Conservation (phyloP, 2,797 vertebrate species). For the Cryptoblepharus egeriae region DNA sequence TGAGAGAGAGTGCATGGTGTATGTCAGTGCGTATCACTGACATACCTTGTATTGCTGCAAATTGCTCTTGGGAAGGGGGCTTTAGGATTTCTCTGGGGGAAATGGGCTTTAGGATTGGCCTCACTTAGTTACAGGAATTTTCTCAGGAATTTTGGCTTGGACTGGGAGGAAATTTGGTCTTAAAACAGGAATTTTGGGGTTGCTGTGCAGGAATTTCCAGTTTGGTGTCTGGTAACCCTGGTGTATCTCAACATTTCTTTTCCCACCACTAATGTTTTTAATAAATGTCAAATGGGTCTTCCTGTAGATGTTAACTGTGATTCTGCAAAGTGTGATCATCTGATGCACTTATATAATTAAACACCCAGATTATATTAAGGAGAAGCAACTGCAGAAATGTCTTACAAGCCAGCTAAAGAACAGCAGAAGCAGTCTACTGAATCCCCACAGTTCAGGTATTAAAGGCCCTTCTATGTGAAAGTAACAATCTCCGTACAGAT, state of each 20-base stretch:
- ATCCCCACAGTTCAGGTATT: background rate
- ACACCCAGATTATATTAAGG: conserved; percentile 18
- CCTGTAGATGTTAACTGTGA: conserved; percentile 26
- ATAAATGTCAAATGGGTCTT: conserved; percentile 25
- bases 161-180: too few relatives aligned
- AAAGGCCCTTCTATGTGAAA: conserved; percentile 4
- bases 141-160: too few relatives aligned
- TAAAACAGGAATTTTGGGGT: too few relatives aligned
- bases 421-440: conserved; percentile 4
- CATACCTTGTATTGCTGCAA: too few relatives aligned
- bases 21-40: too few relatives aligned
- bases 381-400: conserved; percentile 12
- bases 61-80: too few relatives aligned
- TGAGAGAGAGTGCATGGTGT: too few relatives aligned
- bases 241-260: conserved; percentile 28
- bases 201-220: too few relatives aligned
- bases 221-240: too few relatives aligned
- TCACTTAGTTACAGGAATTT: too few relatives aligned
- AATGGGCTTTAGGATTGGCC: too few relatives aligned
- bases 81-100: too few relatives aligned
- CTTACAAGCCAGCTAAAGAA: background rate
- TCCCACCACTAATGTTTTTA: conserved; percentile 12
- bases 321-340: background rate
- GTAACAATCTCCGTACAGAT: conserved; percentile 8
- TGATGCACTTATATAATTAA: conserved; percentile 35